phyloP scores from a whole-genome alignment of 2,888 invertebrate genomes.

The Zaprionus bogoriensis region DNA sequence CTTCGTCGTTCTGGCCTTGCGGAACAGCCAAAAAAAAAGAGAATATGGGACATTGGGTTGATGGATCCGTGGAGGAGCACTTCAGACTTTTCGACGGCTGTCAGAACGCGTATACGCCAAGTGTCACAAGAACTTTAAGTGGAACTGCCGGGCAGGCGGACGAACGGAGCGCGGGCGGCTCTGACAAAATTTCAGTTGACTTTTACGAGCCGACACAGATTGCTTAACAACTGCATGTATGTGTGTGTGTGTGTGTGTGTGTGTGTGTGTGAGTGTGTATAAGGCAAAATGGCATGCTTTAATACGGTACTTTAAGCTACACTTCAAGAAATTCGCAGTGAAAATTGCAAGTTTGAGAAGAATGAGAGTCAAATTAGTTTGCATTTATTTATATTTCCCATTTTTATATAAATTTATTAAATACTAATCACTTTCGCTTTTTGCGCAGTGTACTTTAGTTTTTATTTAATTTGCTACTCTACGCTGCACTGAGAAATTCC shows the following conservation, averaged over 20 bases:
- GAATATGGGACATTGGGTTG: slow-evolving; percentile 20
- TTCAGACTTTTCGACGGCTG: slow-evolving; percentile 55
- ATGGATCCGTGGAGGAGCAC: slow-evolving; percentile 5
- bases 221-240: not conserved
- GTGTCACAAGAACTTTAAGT: slow-evolving; percentile 64
- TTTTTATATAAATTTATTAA: no score
- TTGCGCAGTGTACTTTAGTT: no score
- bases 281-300: not conserved
- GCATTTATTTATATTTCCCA: no score
- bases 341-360: not conserved
- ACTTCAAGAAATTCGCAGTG: not conserved
- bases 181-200: not conserved
- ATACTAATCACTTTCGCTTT: no score
- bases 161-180: not conserved
- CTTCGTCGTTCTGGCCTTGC: slow-evolving; percentile 8
- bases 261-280: no score
- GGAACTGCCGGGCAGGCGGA: slow-evolving; percentile 14
- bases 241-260: no score
- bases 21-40: no score
- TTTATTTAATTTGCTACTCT: no score
- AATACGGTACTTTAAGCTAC: not conserved
- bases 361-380: not conserved
- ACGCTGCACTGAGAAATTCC: no score
- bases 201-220: not conserved
- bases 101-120: slow-evolving; percentile 58